Evolutionary conservation across 1,140 invertebrate species (phyloP).

Genomic region (Apis laboriosa): DNA sequence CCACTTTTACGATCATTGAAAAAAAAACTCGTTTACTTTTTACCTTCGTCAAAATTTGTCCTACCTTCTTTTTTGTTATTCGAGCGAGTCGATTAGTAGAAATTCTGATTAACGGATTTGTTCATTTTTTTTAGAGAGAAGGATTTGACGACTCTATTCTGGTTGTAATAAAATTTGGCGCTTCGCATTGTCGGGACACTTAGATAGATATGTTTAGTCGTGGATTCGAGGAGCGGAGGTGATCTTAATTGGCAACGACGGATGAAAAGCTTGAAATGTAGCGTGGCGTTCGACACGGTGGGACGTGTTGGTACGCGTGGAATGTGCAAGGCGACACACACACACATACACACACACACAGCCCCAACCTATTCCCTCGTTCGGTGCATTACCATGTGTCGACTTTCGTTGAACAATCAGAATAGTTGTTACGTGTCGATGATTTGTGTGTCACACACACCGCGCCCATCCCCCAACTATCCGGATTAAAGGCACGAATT

Average conservation of each 20-base stretch:
- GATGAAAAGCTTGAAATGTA: constrained; percentile 36
- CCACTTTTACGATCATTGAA: not conserved
- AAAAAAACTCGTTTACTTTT: not conserved
- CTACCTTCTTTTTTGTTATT: not conserved
- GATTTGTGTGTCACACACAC: constrained; percentile 53
- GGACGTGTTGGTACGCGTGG: constrained; percentile 60
- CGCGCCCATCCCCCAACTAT: constrained; percentile 15
- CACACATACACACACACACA: constrained; percentile 24
- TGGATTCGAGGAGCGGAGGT: not conserved
- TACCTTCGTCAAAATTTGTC: not conserved
- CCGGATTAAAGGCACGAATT: not conserved
- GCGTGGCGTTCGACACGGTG: constrained; percentile 40
- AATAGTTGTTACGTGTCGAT: constrained; percentile 30
- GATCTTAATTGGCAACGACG: constrained; percentile 27
- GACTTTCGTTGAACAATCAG: constrained; percentile 15
- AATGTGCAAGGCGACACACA: constrained; percentile 61
- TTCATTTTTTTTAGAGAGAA: not conserved
- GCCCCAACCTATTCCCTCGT: constrained; percentile 41
- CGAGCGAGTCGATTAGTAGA: not conserved
- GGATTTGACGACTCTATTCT: too few relatives aligned
- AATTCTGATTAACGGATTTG: not conserved
- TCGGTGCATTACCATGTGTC: constrained; percentile 42
- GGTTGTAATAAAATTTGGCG: not conserved
- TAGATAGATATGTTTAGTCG: too few relatives aligned
- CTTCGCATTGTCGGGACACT: too few relatives aligned